Evolutionary conservation across 2,113 vertebrate genomes (phyloP).

Genomic region (Oophaga pumilio): DNA sequence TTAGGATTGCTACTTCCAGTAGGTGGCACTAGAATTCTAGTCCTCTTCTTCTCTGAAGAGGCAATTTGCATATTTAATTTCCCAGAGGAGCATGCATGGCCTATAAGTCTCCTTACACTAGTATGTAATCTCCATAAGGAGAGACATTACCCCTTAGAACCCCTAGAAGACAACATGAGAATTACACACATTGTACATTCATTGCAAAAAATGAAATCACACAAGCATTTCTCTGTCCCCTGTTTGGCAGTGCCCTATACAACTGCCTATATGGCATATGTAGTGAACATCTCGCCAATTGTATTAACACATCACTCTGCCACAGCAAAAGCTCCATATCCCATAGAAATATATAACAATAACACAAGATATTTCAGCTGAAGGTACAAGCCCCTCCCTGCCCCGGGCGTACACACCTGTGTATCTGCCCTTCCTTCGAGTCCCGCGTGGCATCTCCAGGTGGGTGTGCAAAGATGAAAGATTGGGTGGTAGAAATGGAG

Average conservation of each 20-base stretch:
- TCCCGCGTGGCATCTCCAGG: slow-evolving; percentile 1
- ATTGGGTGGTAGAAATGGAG: slow-evolving; percentile 17
- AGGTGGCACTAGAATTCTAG: no score
- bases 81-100: no score
- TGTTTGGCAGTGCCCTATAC: not conserved
- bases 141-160: no score
- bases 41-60: no score
- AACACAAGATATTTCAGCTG: not conserved
- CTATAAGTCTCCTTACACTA: no score
- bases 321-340: not conserved
- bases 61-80: no score
- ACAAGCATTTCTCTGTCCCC: not conserved
- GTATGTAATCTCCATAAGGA: no score
- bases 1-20: no score
- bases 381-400: not conserved
- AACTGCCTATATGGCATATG: not conserved
- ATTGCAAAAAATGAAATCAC: not conserved
- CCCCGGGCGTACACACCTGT: slow-evolving; percentile 35
- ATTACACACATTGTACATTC: not conserved
- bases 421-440: slow-evolving; percentile 41
- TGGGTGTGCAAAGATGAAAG: not conserved
- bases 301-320: not conserved
- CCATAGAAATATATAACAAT: not conserved
- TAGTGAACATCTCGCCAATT: not conserved
- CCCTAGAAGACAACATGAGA: not conserved